A percentile compares a stretch with the other conserved stretches of the same genome.
phyloP scores from a whole-genome alignment of 1,140 invertebrate genomes.

The Panonychus citri region DNA sequence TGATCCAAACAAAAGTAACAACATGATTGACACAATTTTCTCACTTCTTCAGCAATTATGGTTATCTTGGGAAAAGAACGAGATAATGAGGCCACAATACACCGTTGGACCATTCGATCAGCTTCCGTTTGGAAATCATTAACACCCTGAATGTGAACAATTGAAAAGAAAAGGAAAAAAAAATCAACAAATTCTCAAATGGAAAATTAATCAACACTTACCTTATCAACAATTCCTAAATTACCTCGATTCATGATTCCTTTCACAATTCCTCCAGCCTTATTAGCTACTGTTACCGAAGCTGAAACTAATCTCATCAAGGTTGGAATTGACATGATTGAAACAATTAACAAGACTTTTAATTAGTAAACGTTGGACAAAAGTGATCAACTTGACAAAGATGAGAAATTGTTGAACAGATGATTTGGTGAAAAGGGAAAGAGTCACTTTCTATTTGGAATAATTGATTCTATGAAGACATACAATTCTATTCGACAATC shows the following conservation, averaged over 20 bases:
- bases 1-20: background rate
- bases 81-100: slow-evolving; percentile 62
- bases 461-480: too few species aligned
- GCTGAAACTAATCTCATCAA: slow-evolving; percentile 37
- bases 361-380: too few species aligned
- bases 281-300: slow-evolving; percentile 47
- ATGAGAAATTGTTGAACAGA: too few species aligned
- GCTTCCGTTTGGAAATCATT: slow-evolving; percentile 94
- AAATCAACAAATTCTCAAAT: background rate
- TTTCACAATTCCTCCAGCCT: slow-evolving; percentile 66
- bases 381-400: too few species aligned
- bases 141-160: slow-evolving; percentile 34
- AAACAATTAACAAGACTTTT: background rate
- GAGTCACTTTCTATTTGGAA: too few species aligned
- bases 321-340: background rate
- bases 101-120: slow-evolving; percentile 72
- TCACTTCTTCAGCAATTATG: slow-evolving; percentile 81
- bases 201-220: slow-evolving; percentile 17
- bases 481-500: too few species aligned
- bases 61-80: slow-evolving; percentile 57
- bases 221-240: slow-evolving; percentile 60
- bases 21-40: background rate
- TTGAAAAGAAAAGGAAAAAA: background rate
- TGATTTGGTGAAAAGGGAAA: too few species aligned
- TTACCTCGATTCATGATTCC: slow-evolving; percentile 68